These are phyloP conservation scores for Entelurus aequoreus DNA, from an alignment of 2,113 vertebrate species.

Conservation along the genomic window DNA sequence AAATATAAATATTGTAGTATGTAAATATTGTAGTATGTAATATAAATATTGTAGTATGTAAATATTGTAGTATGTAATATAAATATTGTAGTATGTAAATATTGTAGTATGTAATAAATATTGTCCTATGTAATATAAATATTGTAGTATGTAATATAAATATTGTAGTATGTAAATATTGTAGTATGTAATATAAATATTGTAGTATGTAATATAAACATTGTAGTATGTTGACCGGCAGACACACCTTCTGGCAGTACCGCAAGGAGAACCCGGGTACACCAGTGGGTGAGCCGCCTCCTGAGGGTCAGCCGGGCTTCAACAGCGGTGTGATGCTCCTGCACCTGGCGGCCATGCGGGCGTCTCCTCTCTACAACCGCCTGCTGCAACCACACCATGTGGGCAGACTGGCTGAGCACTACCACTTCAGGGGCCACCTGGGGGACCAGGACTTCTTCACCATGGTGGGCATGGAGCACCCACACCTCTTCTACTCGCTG, in stretches of 20 bases:
- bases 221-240: conserved; percentile 36
- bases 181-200: too few species aligned
- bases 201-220: too few species aligned
- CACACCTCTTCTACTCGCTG: conserved; percentile 83
- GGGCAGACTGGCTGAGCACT: conserved; percentile 81
- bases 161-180: too few species aligned
- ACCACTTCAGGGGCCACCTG: conserved; percentile 89
- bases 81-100: too few species aligned
- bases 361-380: conserved; percentile 81
- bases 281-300: conserved; percentile 84
- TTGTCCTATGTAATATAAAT: too few species aligned
- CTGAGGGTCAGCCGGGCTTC: conserved; percentile 87
- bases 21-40: too few species aligned
- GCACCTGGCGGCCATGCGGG: conserved; percentile 85
- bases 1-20: too few species aligned
- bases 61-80: too few species aligned
- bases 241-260: conserved; percentile 98
- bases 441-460: conserved; percentile 99
- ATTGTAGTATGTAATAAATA: too few species aligned
- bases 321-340: conserved; percentile 95
- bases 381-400: conserved; percentile 79
- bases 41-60: too few species aligned
- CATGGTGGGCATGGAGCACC: conserved; percentile 95
- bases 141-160: too few species aligned
- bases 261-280: conserved; percentile 87